Conservation (phyloP, 2,113 vertebrate genomes). For the Rhinopomastus cyanomelas region DNA sequence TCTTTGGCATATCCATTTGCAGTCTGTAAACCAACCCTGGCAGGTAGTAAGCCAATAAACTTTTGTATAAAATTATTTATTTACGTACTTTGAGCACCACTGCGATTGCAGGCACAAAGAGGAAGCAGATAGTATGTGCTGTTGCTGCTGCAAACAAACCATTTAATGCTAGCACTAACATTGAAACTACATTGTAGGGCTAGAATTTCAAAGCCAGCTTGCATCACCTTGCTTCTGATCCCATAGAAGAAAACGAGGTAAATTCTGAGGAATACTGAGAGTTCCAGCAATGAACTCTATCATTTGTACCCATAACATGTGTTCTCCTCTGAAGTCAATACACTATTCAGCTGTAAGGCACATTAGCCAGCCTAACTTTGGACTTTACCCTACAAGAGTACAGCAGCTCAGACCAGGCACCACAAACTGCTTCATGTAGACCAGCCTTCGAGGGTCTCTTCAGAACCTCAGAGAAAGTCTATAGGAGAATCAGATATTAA, state of each 20-base stretch:
- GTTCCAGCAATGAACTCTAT: neutral
- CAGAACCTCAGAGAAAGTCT: neutral
- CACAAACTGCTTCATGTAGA: neutral
- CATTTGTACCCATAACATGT: neutral
- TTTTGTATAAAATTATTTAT: neutral
- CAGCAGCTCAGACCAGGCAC: neutral
- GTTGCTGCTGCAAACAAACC: neutral
- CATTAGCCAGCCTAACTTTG: neutral
- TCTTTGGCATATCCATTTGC: neutral
- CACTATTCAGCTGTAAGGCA: neutral
- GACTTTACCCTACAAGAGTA: neutral
- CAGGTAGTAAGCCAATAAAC: neutral
- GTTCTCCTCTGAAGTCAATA: neutral
- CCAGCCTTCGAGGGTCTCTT: neutral
- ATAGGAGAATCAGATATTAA: neutral
- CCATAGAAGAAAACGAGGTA: neutral
- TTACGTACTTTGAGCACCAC: neutral
- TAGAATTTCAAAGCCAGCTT: neutral
- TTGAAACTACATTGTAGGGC: neutral
- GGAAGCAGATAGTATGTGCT: neutral
- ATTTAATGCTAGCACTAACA: neutral
- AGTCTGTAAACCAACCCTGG: neutral
- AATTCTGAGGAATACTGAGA: neutral
- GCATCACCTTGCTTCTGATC: neutral
- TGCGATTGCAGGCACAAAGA: neutral